Conservation (phyloP, 2,113 vertebrate species). For the Myiopsitta monachus region DNA sequence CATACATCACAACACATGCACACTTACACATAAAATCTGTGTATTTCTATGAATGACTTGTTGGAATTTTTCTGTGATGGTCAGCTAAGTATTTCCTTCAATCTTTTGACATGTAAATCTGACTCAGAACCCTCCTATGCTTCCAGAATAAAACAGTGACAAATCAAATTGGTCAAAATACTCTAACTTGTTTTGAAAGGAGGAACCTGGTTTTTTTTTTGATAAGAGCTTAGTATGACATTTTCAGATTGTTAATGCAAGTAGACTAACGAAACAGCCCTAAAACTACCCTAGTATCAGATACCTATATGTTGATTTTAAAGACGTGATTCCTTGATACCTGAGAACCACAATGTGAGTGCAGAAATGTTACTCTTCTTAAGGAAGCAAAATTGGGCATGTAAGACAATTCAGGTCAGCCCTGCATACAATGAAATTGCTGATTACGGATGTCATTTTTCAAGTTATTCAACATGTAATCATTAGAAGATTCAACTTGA, state of each 20-base stretch:
- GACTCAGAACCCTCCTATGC: neutral
- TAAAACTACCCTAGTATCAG: neutral
- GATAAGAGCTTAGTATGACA: neutral
- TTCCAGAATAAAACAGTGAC: neutral
- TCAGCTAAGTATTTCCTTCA: neutral
- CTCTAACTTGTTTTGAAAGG: neutral
- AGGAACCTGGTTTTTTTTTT: neutral
- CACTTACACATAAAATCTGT: neutral
- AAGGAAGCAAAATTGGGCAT: neutral
- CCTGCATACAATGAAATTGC: neutral
- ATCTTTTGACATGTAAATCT: neutral
- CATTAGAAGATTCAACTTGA: neutral
- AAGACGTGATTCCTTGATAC: neutral
- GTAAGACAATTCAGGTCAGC: fast-evolving
- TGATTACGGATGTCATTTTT: neutral
- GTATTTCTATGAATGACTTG: neutral
- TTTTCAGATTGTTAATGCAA: neutral
- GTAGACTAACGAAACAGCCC: neutral
- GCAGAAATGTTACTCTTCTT: neutral
- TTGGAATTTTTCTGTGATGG: neutral
- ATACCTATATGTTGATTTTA: neutral
- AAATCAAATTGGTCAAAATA: neutral
- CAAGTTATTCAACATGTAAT: neutral
- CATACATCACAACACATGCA: neutral
- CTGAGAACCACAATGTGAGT: neutral